Evolutionary conservation across 2,888 invertebrate species (phyloP), one percentile per base, ranked within the genome.

Genomic region (Escarpia spicata): DNA sequence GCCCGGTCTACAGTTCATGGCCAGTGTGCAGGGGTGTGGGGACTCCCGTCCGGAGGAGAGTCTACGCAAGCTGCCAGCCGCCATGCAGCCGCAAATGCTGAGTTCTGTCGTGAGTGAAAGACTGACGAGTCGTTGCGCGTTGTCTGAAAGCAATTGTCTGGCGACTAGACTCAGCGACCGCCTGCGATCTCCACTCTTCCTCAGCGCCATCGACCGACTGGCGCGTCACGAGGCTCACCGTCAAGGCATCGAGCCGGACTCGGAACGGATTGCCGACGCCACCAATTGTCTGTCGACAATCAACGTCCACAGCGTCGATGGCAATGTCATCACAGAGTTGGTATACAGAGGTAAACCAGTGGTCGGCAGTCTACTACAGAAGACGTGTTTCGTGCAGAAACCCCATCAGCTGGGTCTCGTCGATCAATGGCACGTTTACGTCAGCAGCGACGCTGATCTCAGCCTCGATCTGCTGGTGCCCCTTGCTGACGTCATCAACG

Each of bases 71-170:
- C 90, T 95, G 90, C 94, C 95, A 12, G 12, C 92, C 43, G 43
- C 92, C 15, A 45, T 93, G n/a, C 92, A 94, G 91, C 95, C 95
- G 1, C 90, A 92, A 31, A 91, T 94, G 91, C 92, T 95, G 60
- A 94, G 94, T 89, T 93, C 93, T 26, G 90, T 94, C n/a, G 94
- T 95, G 10, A 93, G 93, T 43, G 95, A 95, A 91, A 52, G 91
- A 12, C 92, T 95, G 45, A 92, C 92, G 43, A 92, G 92, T 43
- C 92, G 91, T 26, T 94, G 93, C n/a, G 58, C 92, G 15, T 93
- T 94, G 19, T 92, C 93, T 12, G 92, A 94, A 26, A 92, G 92
- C 9, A 91, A 37, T 37, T 37, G 94, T 37, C 91, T 93, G n/a
- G 94, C 94, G 43, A 92, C 58, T 15, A 43, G 92, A n/a, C 92